Evolutionary conservation across 2,888 invertebrate species (phyloP).

Genomic region (Limenitis camilla): DNA sequence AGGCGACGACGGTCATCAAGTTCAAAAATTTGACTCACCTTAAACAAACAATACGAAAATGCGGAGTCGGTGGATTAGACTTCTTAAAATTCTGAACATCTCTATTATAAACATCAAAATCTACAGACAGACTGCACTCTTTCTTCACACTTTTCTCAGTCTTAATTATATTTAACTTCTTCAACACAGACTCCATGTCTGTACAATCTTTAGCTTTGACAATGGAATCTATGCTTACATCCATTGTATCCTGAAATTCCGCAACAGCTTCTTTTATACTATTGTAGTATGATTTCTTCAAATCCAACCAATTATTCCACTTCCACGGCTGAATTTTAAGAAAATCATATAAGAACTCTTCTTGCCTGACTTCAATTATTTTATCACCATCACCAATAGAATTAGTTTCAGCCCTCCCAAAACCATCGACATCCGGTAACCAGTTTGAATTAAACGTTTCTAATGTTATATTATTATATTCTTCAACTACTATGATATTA

Average conservation of each 20-base stretch:
- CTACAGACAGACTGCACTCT: conserved; percentile 37
- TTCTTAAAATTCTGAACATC: conserved; percentile 60
- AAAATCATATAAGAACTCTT: conserved; percentile 45
- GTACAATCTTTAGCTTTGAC: conserved; percentile 45
- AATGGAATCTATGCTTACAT: conserved; percentile 29
- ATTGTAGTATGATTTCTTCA: conserved; percentile 48
- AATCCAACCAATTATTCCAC: conserved; percentile 49
- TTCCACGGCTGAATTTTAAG: conserved; percentile 35
- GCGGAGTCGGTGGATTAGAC: conserved; percentile 49
- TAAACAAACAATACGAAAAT: conserved; percentile 57
- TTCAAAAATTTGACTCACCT: conserved; percentile 45
- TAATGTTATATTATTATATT: conserved; percentile 28
- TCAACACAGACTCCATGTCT: conserved; percentile 41
- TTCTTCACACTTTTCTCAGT: conserved; percentile 30
- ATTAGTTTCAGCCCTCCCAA: conserved; percentile 50
- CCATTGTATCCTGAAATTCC: conserved; percentile 28
- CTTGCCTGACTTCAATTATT: conserved; percentile 35
- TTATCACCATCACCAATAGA: conserved; percentile 28
- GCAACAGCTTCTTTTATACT: conserved; percentile 41
- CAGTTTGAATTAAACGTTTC: conserved; percentile 40
- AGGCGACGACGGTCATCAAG: background rate
- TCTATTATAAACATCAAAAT: conserved; percentile 64
- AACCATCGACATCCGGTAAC: conserved; percentile 49
- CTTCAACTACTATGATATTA: conserved; percentile 9
- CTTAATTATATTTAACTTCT: conserved; percentile 51